Evolutionary conservation across 2,888 invertebrate species (phyloP), one percentile per base, ranked within the genome.

Genomic region (Calameuta pallipes): DNA sequence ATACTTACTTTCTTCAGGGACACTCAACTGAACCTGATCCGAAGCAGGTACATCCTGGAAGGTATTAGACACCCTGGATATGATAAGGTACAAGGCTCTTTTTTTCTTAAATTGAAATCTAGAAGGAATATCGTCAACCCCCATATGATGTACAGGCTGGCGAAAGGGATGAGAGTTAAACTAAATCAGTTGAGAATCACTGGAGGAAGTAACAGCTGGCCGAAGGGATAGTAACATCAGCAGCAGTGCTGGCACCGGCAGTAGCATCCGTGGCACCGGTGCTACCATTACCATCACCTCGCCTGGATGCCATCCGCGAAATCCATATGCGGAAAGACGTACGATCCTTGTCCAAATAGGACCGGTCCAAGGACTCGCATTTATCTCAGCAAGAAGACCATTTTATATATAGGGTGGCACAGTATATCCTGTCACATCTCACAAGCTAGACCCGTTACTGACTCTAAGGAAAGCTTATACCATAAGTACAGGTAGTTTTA

Each of bases 1-100:
- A 88, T 88, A 90, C 90, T 90, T 90, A 89, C 89, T 90, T 89
- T 87, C 88, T 87, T 78, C 90, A 90, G 89, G 83, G 89, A 87
- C 85, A 88, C 90, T 90, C 91, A 89, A 88, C 56, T 56, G 56
- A 56, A 23, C 56, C 56, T 56, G 23, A 56, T 23, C 23, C 56
- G 6, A 56, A 56, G 23, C 56, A 56, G 56, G 23, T 56, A 56
- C 56, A 56, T 23, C 9, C 56, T 56, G 56, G 9, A 56, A 56
- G 23, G 23, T 56, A 56, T 56, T 56, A 23, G 9, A 56, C 9
- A 23, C 23, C 9, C 23, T 23, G 15, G 56, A 56, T 56, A 9
- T 56, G 23, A 23, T 23, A 56, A 56, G 56, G 56, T 56, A 56
- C 56, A 56, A 56, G 23, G 41, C 41, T 41, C 23, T 56, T 56